These are phyloP conservation scores for Silurus meridionalis DNA, from an alignment of 2,113 vertebrate genomes.

Conservation along the genomic window DNA sequence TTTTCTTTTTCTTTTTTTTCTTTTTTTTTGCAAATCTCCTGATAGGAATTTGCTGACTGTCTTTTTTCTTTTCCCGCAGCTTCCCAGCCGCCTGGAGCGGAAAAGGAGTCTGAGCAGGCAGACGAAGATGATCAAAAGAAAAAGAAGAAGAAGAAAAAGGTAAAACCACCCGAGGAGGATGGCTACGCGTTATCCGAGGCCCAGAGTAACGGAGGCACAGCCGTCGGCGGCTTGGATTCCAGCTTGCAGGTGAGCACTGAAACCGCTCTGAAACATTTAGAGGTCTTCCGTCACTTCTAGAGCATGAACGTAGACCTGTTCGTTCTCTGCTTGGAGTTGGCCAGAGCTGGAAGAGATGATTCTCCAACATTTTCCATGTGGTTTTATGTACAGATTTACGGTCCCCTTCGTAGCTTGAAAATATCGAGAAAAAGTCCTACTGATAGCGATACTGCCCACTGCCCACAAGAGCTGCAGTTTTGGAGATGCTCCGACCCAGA, in stretches of 20 bases:
- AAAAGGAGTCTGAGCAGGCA: conserved; percentile 48
- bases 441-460: too few relatives aligned
- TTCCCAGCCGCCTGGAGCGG: conserved; percentile 38
- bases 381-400: too few relatives aligned
- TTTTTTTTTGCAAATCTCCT: not conserved
- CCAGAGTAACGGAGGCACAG: conserved; percentile 22
- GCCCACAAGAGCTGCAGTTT: too few relatives aligned
- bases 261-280: not conserved
- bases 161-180: conserved; percentile 45
- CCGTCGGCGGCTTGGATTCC: conserved; percentile 55
- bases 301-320: not conserved
- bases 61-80: conserved; percentile 43
- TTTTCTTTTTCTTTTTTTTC: not conserved
- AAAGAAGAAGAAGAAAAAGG: conserved; percentile 63
- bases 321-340: not conserved
- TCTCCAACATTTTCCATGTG: not conserved
- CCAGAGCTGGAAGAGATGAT: not conserved
- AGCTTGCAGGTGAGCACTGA: conserved; percentile 22
- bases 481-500: too few relatives aligned
- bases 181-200: conserved; percentile 70
- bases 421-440: too few relatives aligned
- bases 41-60: conserved; percentile 10
- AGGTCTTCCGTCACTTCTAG: too few relatives aligned
- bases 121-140: conserved; percentile 59
- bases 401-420: too few relatives aligned